Evolutionary conservation across 2,113 vertebrate species (phyloP).

Genomic region (Phrynocephalus versicolor): DNA sequence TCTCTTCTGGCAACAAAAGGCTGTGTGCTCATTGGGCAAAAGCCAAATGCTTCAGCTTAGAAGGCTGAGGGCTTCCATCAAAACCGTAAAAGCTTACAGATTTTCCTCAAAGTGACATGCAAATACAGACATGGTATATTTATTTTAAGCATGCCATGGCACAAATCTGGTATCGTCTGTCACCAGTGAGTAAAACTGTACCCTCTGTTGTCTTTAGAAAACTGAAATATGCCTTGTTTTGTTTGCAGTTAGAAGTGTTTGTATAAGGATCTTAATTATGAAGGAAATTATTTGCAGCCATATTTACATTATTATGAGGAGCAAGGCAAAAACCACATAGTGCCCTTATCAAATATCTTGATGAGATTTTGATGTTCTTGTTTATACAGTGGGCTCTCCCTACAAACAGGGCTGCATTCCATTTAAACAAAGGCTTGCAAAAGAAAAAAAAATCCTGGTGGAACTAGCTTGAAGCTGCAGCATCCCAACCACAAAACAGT

Average conservation of each 20-base stretch:
- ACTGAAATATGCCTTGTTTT: conserved; percentile 39
- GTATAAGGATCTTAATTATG: conserved; percentile 45
- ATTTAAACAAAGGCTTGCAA: conserved; percentile 13
- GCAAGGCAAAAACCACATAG: background rate
- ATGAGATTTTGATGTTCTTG: conserved; percentile 33
- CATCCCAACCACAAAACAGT: conserved; percentile 49
- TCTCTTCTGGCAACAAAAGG: background rate
- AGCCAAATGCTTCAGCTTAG: background rate
- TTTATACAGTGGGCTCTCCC: conserved; percentile 27
- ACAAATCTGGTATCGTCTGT: background rate
- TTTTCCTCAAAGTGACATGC: background rate
- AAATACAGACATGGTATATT: background rate
- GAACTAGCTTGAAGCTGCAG: conserved; percentile 19
- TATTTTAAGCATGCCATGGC: background rate
- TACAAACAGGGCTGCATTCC: conserved; percentile 2
- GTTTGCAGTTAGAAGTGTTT: conserved; percentile 47
- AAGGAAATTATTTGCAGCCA: conserved; percentile 35
- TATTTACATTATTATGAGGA: conserved; percentile 50
- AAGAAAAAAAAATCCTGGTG: background rate
- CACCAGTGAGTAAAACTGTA: background rate
- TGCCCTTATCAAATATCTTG: conserved; percentile 25
- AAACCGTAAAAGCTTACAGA: background rate
- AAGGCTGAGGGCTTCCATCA: background rate
- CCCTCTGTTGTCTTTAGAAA: conserved; percentile 3
- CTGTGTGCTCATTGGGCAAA: background rate